Evolutionary conservation across 1,140 invertebrate species (phyloP).

Genomic region (Nasonia longicornis): DNA sequence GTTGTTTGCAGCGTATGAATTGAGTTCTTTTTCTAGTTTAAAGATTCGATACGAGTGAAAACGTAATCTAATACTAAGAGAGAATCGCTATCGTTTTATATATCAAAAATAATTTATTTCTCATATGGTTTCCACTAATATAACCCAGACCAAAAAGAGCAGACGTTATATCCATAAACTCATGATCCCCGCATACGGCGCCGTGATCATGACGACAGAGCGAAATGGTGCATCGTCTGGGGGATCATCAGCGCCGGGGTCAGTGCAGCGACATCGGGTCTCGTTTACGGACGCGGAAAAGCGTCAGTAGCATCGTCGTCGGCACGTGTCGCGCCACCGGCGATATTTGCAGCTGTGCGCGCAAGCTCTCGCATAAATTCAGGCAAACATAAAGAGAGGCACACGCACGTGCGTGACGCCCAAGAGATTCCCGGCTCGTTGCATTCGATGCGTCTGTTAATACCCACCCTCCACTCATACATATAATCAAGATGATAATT

Average conservation of each 20-base stretch:
- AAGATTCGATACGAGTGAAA: too few relatives aligned
- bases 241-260: neutral
- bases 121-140: too few relatives aligned
- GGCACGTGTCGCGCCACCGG: neutral
- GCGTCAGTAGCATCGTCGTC: neutral
- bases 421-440: too few relatives aligned
- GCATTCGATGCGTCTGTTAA: too few relatives aligned
- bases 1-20: too few relatives aligned
- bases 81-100: too few relatives aligned
- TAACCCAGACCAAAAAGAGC: neutral
- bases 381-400: neutral
- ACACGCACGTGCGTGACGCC: neutral
- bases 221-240: neutral
- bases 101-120: too few relatives aligned
- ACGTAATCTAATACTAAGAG: too few relatives aligned
- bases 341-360: slow-evolving; percentile 18
- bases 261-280: neutral
- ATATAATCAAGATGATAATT: too few relatives aligned
- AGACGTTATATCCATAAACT: neutral
- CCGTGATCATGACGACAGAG: neutral
- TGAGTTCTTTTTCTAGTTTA: too few relatives aligned
- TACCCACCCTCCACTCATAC: too few relatives aligned
- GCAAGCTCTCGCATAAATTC: neutral
- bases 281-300: slow-evolving; percentile 2
- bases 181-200: neutral